Evolutionary conservation across 2,888 invertebrate genomes (phyloP).

Genomic region (Sthenelais limicola): DNA sequence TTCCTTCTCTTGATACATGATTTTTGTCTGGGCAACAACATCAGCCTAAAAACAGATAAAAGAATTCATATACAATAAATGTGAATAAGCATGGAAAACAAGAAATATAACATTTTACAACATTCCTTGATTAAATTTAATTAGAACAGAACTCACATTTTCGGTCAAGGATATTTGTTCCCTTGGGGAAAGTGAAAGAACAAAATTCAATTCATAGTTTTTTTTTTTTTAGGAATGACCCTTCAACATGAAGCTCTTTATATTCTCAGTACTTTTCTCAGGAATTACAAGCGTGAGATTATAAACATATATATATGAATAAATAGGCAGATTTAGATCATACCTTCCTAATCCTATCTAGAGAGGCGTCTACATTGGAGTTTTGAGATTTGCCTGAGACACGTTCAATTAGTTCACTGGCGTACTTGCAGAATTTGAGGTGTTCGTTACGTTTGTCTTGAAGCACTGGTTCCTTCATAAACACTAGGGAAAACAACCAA

Average conservation of each 20-base stretch:
- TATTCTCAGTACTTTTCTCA: too few relatives aligned
- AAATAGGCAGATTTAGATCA: constrained; percentile 57
- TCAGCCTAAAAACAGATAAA: constrained; percentile 80
- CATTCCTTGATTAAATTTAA: too few relatives aligned
- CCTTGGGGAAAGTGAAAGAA: too few relatives aligned
- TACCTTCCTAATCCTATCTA: constrained; percentile 90
- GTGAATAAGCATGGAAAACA: neutral
- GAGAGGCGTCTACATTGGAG: constrained; percentile 82
- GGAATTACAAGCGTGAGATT: too few relatives aligned
- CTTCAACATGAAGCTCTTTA: too few relatives aligned
- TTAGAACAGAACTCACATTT: too few relatives aligned
- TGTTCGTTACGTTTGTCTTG: constrained; percentile 97
- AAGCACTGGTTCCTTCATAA: constrained; percentile 96
- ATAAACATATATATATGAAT: neutral
- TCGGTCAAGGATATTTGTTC: too few relatives aligned
- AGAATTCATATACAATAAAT: too few relatives aligned
- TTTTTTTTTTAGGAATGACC: too few relatives aligned
- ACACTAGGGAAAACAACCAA: constrained; percentile 74
- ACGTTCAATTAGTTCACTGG: constrained; percentile 88
- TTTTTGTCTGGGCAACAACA: constrained; percentile 95
- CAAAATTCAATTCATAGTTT: too few relatives aligned
- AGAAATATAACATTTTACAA: too few relatives aligned
- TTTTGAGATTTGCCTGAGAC: constrained; percentile 88
- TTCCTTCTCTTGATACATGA: constrained; percentile 94
- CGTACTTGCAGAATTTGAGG: constrained; percentile 95